These are phyloP conservation scores for Andrena chrysosceles DNA, from an alignment of 2,888 invertebrate genomes.

Conservation along the genomic window DNA sequence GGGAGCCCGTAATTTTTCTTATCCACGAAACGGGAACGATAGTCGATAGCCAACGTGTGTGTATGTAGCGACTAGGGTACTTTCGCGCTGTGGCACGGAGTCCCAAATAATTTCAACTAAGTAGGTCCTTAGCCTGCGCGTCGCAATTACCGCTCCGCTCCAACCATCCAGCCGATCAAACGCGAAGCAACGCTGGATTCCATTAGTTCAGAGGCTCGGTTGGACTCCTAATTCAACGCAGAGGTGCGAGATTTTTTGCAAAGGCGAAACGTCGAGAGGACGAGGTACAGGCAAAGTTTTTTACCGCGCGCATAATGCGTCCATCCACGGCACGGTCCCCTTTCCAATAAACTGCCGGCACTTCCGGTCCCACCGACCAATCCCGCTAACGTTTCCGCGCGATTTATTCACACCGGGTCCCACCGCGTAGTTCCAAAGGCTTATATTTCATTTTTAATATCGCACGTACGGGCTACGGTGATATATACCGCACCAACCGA, in stretches of 20 bases:
- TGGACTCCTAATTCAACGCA: background rate
- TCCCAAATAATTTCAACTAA: slow-evolving; percentile 9
- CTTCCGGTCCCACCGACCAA: slow-evolving; percentile 43
- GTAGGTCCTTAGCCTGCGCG: background rate
- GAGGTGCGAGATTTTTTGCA: background rate
- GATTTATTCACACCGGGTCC: slow-evolving; percentile 57
- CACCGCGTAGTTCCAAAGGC: slow-evolving; percentile 43
- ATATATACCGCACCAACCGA: slow-evolving; percentile 20
- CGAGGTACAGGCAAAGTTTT: slow-evolving; percentile 15
- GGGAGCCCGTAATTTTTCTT: slow-evolving; percentile 60
- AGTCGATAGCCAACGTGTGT: slow-evolving; percentile 16
- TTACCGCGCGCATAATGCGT: slow-evolving; percentile 37
- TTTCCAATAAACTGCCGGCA: slow-evolving; percentile 53
- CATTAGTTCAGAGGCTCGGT: background rate
- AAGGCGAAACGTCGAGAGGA: background rate
- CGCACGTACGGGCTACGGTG: slow-evolving; percentile 40
- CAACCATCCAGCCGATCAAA: background rate
- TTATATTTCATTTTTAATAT: slow-evolving; percentile 66
- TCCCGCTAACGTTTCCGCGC: slow-evolving; percentile 52
- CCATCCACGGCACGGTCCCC: background rate
- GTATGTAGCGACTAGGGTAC: background rate
- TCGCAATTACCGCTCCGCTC: background rate
- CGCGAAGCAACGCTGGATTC: background rate
- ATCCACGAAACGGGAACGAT: slow-evolving; percentile 35
- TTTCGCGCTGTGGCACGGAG: slow-evolving; percentile 6